phyloP scores from a whole-genome alignment of 37 sponge, comb jelly and placozoan genomes.

The Agelas oroides region DNA sequence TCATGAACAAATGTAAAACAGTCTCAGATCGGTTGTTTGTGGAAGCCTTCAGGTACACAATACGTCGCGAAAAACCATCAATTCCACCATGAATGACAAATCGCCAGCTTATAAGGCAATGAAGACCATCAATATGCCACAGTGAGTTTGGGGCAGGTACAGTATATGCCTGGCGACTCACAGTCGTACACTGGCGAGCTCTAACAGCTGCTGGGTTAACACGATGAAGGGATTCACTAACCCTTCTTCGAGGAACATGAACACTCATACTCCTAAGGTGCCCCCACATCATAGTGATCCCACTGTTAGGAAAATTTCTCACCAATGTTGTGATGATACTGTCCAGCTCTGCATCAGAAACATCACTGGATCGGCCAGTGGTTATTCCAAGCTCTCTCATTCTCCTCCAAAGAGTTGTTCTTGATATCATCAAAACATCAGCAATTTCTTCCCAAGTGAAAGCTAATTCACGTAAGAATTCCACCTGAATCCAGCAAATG shows the following conservation, averaged over 20 bases:
- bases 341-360: too few species aligned
- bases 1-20: slow-evolving; percentile 14
- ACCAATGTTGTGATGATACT: background rate
- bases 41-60: slow-evolving; percentile 29
- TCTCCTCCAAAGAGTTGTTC: too few species aligned
- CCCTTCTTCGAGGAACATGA: slow-evolving; percentile 18
- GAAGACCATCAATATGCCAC: slow-evolving; percentile 43
- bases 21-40: slow-evolving; percentile 23
- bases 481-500: too few species aligned
- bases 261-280: slow-evolving; percentile 28
- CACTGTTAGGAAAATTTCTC: slow-evolving; percentile 10
- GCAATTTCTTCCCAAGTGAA: too few species aligned
- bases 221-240: slow-evolving; percentile 36
- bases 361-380: too few species aligned
- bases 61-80: slow-evolving; percentile 9
- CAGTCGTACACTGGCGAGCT: background rate
- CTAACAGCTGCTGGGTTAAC: slow-evolving; percentile 41
- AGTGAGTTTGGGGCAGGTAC: slow-evolving; percentile 18
- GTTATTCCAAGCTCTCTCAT: too few species aligned
- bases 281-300: slow-evolving; percentile 15
- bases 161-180: slow-evolving; percentile 16
- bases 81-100: slow-evolving; percentile 31
- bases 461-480: too few species aligned
- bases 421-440: too few species aligned
- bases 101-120: slow-evolving; percentile 28